These are phyloP conservation scores for Epinephelus fuscoguttatus DNA, from an alignment of 2,113 vertebrate species.

Conservation along the genomic window DNA sequence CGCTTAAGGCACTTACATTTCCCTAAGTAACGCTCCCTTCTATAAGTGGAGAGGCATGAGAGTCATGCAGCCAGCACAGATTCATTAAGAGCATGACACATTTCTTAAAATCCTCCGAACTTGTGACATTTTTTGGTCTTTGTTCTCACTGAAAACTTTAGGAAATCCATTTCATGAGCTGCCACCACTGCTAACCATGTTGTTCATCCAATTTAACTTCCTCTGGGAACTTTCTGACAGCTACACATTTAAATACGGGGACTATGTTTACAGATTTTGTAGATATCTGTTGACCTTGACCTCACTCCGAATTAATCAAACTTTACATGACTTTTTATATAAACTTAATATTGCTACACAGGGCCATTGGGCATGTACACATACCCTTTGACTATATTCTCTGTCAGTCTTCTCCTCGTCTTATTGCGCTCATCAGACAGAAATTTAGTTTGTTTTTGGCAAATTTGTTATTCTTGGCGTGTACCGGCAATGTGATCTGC, in stretches of 20 bases:
- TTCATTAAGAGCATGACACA: slow-evolving; percentile 5
- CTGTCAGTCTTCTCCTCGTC: background rate
- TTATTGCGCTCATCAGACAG: slow-evolving; percentile 1
- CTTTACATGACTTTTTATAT: background rate
- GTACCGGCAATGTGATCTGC: slow-evolving; percentile 47
- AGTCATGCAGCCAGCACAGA: background rate
- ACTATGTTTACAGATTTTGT: background rate
- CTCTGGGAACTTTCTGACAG: background rate
- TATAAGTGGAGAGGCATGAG: slow-evolving; percentile 12
- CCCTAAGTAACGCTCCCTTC: background rate
- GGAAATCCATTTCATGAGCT: slow-evolving; percentile 11
- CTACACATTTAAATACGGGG: background rate
- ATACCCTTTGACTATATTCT: background rate
- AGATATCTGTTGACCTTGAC: background rate
- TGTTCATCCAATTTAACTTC: background rate
- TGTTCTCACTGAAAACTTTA: slow-evolving; percentile 3
- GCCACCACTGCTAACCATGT: background rate
- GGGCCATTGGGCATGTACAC: background rate
- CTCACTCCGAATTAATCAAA: background rate
- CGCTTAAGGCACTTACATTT: slow-evolving; percentile 18
- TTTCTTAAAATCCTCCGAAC: slow-evolving; percentile 2
- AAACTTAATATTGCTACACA: background rate
- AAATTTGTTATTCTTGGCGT: slow-evolving; percentile 66
- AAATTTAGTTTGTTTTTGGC: slow-evolving; percentile 53
- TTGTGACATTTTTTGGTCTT: background rate